Conservation (phyloP, 1,140 invertebrate genomes). For the Capitella teleta region DNA sequence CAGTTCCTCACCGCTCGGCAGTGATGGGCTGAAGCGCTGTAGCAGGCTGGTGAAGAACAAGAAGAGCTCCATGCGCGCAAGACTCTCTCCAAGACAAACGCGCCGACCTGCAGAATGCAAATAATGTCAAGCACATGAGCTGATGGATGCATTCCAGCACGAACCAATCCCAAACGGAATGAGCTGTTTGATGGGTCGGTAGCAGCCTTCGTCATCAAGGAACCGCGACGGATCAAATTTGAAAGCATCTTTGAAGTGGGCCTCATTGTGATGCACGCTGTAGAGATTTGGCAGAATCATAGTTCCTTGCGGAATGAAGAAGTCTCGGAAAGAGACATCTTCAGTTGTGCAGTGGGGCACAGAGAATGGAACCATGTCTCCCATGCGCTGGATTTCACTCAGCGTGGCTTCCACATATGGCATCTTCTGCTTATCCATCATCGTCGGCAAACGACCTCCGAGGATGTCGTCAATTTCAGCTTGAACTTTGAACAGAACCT, state of each 20-base stretch:
- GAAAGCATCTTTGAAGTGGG: constrained; percentile 8
- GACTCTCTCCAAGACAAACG: constrained; percentile 17
- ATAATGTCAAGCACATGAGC: no score
- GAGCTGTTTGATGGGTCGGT: constrained; percentile 49
- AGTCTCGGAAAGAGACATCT: constrained; percentile 38
- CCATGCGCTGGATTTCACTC: constrained; percentile 32
- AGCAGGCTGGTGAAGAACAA: constrained; percentile 18
- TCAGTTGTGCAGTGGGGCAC: constrained; percentile 30
- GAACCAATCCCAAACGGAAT: constrained; percentile 20
- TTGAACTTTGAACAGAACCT: constrained; percentile 60
- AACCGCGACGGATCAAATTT: constrained; percentile 13
- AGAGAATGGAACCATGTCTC: constrained; percentile 34
- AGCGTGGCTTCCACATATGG: constrained; percentile 23
- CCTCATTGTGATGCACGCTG: constrained; percentile 22
- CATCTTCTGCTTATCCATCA: constrained; percentile 54
- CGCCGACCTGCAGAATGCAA: constrained; percentile 12
- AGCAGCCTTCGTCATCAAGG: constrained; percentile 52
- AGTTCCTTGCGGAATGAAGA: constrained; percentile 65
- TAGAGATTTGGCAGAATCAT: constrained; percentile 75
- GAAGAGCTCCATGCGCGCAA: constrained; percentile 20
- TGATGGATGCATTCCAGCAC: no score
- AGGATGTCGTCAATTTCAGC: constrained; percentile 77
- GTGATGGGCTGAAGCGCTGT: constrained; percentile 21
- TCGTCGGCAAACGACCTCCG: constrained; percentile 59
- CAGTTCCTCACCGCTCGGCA: no score